Evolutionary conservation across 2,888 invertebrate species (phyloP).

Genomic region (Campoplex nolae): DNA sequence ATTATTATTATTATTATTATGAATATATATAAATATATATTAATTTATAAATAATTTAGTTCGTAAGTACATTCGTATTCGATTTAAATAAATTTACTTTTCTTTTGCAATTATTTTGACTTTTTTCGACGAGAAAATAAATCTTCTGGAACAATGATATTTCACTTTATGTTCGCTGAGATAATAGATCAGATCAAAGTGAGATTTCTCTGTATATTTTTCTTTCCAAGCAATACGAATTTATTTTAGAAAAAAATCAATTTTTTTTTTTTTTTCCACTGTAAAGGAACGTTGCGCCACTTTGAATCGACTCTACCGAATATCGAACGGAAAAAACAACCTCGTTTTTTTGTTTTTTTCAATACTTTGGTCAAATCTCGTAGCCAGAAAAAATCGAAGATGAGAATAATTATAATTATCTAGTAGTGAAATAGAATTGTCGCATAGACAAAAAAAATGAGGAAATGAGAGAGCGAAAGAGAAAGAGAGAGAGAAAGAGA

Average conservation of each 20-base stretch:
- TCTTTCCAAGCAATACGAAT: not conserved
- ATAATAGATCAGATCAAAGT: not conserved
- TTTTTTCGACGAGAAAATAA: slow-evolving; percentile 28
- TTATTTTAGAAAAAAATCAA: not conserved
- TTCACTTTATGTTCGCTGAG: slow-evolving; percentile 2
- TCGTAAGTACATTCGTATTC: slow-evolving; percentile 48
- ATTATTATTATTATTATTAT: slow-evolving; percentile 37
- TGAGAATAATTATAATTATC: slow-evolving; percentile 66
- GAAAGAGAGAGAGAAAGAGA: slow-evolving; percentile 19
- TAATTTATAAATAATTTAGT: slow-evolving; percentile 60
- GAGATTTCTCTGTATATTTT: not conserved
- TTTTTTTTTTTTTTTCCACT: not conserved
- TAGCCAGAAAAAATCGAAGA: slow-evolving; percentile 1
- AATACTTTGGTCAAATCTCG: not conserved
- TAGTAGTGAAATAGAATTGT: slow-evolving; percentile 62
- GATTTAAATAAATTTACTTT: not conserved
- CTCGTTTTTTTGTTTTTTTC: not conserved
- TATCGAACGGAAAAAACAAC: not conserved
- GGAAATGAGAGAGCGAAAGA: not conserved
- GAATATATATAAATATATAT: slow-evolving; percentile 29
- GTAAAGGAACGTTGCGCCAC: not conserved
- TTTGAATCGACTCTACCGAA: not conserved
- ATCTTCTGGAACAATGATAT: slow-evolving; percentile 11
- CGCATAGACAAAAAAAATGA: slow-evolving; percentile 31
- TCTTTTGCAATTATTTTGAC: not conserved